A percentile compares a stretch with the other conserved stretches of the same genome.
Conservation (phyloP, 2,113 vertebrate genomes). For the Grammomys surdaster region DNA sequence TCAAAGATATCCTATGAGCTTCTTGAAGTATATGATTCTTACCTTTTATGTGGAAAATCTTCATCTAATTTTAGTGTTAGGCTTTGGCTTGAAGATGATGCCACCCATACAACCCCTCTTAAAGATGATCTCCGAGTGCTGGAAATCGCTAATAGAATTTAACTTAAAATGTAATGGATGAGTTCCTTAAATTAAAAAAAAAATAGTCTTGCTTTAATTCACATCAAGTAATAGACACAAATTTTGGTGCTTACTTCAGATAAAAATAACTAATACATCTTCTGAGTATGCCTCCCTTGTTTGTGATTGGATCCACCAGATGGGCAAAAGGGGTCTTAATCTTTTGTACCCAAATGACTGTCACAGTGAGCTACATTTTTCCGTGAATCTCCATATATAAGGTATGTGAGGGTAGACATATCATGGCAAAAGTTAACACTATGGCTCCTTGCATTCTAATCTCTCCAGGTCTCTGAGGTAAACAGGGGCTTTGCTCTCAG, state of each 20-base stretch:
- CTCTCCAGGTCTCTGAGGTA: neutral
- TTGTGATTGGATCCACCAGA: neutral
- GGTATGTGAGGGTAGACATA: neutral
- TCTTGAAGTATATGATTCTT: neutral
- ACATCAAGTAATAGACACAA: neutral
- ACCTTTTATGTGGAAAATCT: neutral
- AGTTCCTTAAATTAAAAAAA: neutral
- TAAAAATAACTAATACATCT: neutral
- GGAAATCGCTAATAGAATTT: neutral
- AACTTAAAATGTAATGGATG: neutral
- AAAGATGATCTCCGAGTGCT: neutral
- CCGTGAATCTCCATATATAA: neutral
- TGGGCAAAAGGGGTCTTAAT: neutral
- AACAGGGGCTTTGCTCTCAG: neutral
- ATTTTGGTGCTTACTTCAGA: constrained; percentile 10
- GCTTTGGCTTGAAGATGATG: neutral
- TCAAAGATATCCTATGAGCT: neutral
- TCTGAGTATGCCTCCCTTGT: neutral
- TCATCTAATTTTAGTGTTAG: neutral
- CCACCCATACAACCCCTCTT: neutral
- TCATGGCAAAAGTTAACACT: neutral
- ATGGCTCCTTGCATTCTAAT: neutral
- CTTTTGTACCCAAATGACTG: neutral
- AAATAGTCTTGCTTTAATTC: neutral
- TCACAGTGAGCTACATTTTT: neutral